Conservation (phyloP, 2,113 vertebrate genomes). For the Solea senegalensis region DNA sequence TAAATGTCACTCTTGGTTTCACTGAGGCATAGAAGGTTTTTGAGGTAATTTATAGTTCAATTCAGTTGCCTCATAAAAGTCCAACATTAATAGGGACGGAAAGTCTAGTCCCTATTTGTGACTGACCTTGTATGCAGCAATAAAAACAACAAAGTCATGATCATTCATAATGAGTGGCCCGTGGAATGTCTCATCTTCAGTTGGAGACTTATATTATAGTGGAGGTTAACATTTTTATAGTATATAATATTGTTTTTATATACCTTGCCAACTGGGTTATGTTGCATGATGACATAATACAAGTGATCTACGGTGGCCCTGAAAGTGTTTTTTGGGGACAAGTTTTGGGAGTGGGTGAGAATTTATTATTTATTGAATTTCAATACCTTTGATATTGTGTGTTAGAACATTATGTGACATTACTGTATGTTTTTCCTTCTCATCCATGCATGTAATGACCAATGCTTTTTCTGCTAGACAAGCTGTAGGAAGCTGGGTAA, state of each 20-base stretch:
- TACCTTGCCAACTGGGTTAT: no score
- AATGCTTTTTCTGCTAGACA: no score
- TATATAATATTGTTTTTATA: not conserved
- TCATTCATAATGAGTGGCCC: conserved; percentile 17
- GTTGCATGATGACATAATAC: no score
- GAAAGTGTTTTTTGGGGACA: no score
- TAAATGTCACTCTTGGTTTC: conserved; percentile 35
- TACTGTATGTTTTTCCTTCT: no score
- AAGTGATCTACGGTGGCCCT: no score
- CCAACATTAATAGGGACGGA: not conserved
- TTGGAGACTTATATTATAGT: not conserved
- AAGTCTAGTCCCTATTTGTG: not conserved
- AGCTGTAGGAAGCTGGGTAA: no score
- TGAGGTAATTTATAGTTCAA: conserved; percentile 41
- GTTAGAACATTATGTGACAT: no score
- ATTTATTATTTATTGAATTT: no score
- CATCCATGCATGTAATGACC: no score
- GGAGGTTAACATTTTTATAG: not conserved
- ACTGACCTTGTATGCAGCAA: conserved; percentile 35
- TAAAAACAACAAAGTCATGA: conserved; percentile 38
- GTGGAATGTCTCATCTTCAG: not conserved
- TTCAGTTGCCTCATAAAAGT: conserved; percentile 36
- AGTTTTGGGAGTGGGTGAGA: no score
- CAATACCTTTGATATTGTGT: no score
- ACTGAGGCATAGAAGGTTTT: conserved; percentile 18